Conservation (phyloP, 1,140 invertebrate genomes). For the Trachelipus rathkii region DNA sequence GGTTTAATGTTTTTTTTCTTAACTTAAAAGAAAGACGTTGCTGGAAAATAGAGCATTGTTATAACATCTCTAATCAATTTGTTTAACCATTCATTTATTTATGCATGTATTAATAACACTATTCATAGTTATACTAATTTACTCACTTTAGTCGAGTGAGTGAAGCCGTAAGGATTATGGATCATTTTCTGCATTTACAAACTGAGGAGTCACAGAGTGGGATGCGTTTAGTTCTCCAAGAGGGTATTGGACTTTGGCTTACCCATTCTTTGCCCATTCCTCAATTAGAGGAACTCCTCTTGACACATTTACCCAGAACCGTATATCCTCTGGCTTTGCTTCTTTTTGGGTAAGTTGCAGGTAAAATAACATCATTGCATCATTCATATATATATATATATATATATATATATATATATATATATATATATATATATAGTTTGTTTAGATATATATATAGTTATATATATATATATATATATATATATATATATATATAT, state of each 20-base stretch:
- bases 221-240: slow-evolving; percentile 38
- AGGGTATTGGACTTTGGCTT: slow-evolving; percentile 39
- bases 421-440: no score
- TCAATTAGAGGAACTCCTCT: slow-evolving; percentile 37
- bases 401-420: no score
- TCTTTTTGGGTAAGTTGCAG: slow-evolving; percentile 36
- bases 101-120: no score
- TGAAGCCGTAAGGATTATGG: slow-evolving; percentile 41
- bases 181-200: slow-evolving; percentile 35
- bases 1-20: no score
- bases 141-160: slow-evolving; percentile 26
- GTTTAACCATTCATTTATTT: no score
- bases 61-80: no score
- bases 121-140: background rate
- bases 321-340: slow-evolving; percentile 39
- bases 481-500: no score
- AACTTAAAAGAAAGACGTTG: no score
- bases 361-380: background rate
- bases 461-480: no score
- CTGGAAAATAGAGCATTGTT: no score
- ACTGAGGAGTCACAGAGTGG: slow-evolving; percentile 40
- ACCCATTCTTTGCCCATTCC: slow-evolving; percentile 34
- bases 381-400: no score
- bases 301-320: slow-evolving; percentile 38
- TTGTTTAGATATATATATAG: no score